Evolutionary conservation across 2,888 invertebrate species (phyloP), one percentile per base, ranked within the genome.

Genomic region (Lithophane socia): DNA sequence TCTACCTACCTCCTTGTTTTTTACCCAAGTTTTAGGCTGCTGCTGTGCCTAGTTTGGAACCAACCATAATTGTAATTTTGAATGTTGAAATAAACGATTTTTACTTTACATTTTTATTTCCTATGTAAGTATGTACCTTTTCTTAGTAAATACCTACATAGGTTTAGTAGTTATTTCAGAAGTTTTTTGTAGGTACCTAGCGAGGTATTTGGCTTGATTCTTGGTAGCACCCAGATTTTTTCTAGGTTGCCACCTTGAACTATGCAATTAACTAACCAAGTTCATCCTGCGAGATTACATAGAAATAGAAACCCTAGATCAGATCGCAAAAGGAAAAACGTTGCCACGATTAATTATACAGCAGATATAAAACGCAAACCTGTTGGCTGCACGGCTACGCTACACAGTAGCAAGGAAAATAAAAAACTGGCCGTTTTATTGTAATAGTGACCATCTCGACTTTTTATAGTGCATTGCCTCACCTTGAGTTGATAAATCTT

Each of bases 391-490:
- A 9, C 44, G 29, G 61, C 80, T 18, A 12, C 52, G 24, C 64
- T 44, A 73, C 67, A 64, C 37, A 70, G 77, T 71, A 85, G 75
- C 77, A 24, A 71, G 24, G 2, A 37, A 56, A 72, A 72, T 42
- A 70, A 77, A 84, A 76, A 68, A 24, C 65, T 12, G 49, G 52
- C 29, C 24, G 64, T 68, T 64, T 72, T 68, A 67, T 75, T 76
- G 66, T 60, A 72, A 68, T 73, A 70, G 74, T 58, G 63, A 54
- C 29, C 63, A 73, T 69, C 66, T 60, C 42, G 58, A 21, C 61
- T 64, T 85, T 72, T 78, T 73, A 75, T 66, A 76, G 67, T 52
- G 56, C 77, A 68, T 77, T 75, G 75, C 71, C 68, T 85, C 60
- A 74, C 72, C 79, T 84, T 70, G 81, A 72, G 61, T 44, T 49